Evolutionary conservation across 2,113 vertebrate species (phyloP).

Genomic region (Amphilophus citrinellus): DNA sequence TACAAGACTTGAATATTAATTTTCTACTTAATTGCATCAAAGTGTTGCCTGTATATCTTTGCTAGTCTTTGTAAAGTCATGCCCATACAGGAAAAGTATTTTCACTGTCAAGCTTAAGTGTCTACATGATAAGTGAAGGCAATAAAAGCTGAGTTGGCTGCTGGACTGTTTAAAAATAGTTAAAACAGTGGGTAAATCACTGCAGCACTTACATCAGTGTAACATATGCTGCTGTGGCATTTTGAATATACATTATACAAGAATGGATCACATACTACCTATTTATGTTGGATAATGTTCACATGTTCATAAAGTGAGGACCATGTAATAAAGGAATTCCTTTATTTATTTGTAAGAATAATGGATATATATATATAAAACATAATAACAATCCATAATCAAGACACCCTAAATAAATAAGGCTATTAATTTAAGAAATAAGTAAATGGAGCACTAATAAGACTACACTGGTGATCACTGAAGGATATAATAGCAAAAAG

Average conservation of each 20-base stretch:
- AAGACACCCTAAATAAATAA: too few species aligned
- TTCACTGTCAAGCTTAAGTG: constrained; percentile 1
- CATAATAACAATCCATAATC: too few species aligned
- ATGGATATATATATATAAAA: too few species aligned
- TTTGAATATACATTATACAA: neutral
- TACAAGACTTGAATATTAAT: neutral
- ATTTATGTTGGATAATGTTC: neutral
- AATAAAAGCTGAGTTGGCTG: neutral
- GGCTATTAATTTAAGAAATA: too few species aligned
- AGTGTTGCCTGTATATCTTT: neutral
- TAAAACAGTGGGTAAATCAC: neutral
- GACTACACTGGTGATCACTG: too few species aligned
- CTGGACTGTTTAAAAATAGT: neutral
- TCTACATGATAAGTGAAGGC: neutral
- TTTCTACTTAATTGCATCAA: neutral
- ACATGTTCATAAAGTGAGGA: neutral
- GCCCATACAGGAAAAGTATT: neutral
- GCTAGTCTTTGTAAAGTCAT: neutral
- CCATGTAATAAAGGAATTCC: neutral
- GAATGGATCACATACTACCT: neutral
- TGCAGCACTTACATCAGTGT: neutral
- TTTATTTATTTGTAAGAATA: neutral
- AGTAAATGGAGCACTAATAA: too few species aligned
- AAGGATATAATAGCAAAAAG: too few species aligned
- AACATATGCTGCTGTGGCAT: neutral